Evolutionary conservation across 2,888 invertebrate genomes (phyloP), one percentile per base, ranked within the genome.

Genomic region (Drosophila demipolita): DNA sequence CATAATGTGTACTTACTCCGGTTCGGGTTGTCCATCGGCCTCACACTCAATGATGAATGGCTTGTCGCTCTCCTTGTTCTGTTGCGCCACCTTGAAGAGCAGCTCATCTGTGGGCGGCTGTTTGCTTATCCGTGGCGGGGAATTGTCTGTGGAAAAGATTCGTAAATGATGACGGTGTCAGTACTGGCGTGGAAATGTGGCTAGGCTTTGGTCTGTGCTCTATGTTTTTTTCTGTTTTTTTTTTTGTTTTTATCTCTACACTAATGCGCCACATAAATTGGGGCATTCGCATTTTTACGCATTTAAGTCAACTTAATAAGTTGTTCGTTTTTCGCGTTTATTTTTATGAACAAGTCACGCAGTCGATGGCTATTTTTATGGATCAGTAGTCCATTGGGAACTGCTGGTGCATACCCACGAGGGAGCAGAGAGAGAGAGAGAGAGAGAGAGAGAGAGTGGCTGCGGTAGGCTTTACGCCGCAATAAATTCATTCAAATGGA

Each of bases 1-100:
- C 7, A 45, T 12, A 20, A 33, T 50, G 35, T 54, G 66, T 60
- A 95, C 96, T 94, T 95, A 99, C 98, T 95, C 96, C 63, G 99
- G 99, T 80, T 96, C 96, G 15, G 99, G 99, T 93, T 98, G 97
- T 84, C 98, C 99, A 93, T 97, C 97, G 17, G 99, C 99, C 93
- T 98, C 98, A 93, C 99, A 99, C 93, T 98, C 98, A 82, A 99
- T 97, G 90, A 98, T 96, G 94, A 98, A 98, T 58, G 98, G 98
- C 93, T 97, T 98, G 93, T 98, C 97, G 91, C 96, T 97, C 94
- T 98, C 98, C 82, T 96, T 96, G 62, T 95, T 94, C 91, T 96
- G 96, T 82, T 94, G 94, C 53, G 96, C 97, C 81, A 98, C 98
- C 95, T 98, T 97, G 93, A 98, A 98, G 76, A 98, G 95, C 86